Evolutionary conservation across 2,113 vertebrate species (phyloP).

Genomic region (Elgaria multicarinata): DNA sequence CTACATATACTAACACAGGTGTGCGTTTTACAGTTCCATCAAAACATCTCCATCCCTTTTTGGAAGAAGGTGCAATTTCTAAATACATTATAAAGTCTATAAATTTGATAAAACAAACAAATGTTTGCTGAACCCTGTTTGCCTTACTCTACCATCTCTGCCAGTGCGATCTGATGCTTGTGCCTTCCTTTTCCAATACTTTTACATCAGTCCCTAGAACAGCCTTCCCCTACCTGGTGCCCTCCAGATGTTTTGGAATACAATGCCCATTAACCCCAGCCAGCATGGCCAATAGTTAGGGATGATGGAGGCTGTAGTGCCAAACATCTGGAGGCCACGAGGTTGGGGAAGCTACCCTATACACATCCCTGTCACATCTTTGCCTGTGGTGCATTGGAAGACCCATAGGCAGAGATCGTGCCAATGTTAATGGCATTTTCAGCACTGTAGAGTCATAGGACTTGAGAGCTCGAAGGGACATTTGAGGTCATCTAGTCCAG

Average conservation of each 20-base stretch:
- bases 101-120: background rate
- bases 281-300: too few species aligned
- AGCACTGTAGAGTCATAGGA: background rate
- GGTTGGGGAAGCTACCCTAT: background rate
- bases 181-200: background rate
- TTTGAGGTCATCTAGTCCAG: background rate
- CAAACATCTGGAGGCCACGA: too few species aligned
- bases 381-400: background rate
- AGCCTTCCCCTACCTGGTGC: too few species aligned
- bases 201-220: background rate
- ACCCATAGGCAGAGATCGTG: background rate
- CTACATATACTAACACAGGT: background rate
- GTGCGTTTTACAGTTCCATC: background rate
- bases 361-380: background rate
- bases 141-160: too few species aligned
- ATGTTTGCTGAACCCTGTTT: background rate
- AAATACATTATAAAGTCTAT: background rate
- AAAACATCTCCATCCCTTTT: background rate
- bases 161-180: too few species aligned
- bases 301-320: too few species aligned
- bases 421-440: background rate
- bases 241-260: too few species aligned
- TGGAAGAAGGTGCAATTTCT: background rate
- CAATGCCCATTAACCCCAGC: too few species aligned
- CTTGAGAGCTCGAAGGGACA: background rate